Evolutionary conservation across 2,797 vertebrate genomes (phyloP), one percentile per base, ranked within the genome.

Genomic region (Chelon auratus): DNA sequence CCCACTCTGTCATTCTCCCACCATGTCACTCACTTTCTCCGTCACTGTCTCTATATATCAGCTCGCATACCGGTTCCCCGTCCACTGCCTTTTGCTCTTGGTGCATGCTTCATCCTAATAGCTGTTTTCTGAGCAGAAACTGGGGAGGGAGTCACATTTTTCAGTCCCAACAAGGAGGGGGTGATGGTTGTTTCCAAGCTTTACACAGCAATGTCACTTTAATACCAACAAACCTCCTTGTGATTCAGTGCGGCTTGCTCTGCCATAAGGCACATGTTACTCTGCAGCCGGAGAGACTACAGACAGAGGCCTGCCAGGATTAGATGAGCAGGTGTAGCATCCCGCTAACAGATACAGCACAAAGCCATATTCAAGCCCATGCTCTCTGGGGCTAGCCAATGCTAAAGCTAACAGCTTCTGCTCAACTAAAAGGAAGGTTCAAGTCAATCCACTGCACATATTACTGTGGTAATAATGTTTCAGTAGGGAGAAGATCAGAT

Each of bases 251-350:
- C 62, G 90, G 90, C 93, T 93, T 92, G 87, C 62, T 11, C 59
- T 77, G 89, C 92, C 93, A 94, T 93, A 93, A 91, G 93, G 93
- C 85, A 67, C 80, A 85, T 85, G 90, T 90, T 92, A 90, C 85
- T 87, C 84, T 72, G 81, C 91, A 87, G 90, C 88, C 88, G 85
- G 83, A 84, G 87, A 90, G 87, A 88, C 87, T 86, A 83, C 88
- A 87, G 88, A 86, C 84, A 68, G 92, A 87, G 92, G 92, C 90
- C 94, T 93, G 91, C 82, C 89, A 91, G 94, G 93, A 95, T 94
- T 94, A 94, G 81, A 80, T 22, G 86, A 92, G 92, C 90, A 94
- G 91, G 92, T 91, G 91, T 92, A 94, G 90, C 92, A 91, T 92
- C 90, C 90, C 81, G 86, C 92, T 91, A 93, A 92, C 92, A 93